These are phyloP conservation scores for Heterodera carotae DNA, from an alignment of 1,140 invertebrate genomes.

Conservation along the genomic window DNA sequence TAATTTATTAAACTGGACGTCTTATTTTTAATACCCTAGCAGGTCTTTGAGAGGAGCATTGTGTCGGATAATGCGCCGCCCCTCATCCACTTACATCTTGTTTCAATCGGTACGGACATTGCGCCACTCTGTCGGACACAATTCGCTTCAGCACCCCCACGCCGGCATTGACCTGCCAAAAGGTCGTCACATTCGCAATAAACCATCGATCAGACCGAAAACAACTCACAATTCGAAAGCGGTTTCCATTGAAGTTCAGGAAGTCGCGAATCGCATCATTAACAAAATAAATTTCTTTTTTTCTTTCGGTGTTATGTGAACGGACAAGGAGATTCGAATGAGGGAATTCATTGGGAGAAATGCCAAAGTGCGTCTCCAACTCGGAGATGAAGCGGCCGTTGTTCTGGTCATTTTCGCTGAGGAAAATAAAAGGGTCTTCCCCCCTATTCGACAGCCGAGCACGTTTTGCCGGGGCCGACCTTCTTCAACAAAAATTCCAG, in stretches of 20 bases:
- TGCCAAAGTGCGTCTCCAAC: slow-evolving; percentile 52
- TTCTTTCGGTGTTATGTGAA: slow-evolving; percentile 51
- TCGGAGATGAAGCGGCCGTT: slow-evolving; percentile 19
- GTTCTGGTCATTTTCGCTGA: slow-evolving; percentile 41
- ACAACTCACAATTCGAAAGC: slow-evolving; percentile 52
- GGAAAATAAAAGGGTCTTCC: slow-evolving; percentile 62
- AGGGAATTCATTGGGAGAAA: slow-evolving; percentile 43
- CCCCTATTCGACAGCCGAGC: slow-evolving; percentile 40
- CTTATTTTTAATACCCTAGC: too few relatives aligned
- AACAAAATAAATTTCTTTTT: slow-evolving; percentile 58
- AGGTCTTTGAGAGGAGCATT: too few relatives aligned
- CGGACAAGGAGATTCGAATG: slow-evolving; percentile 56
- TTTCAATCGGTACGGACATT: slow-evolving; percentile 45
- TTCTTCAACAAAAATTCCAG: slow-evolving; percentile 24
- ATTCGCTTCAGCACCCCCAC: slow-evolving; percentile 35
- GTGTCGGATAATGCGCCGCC: too few relatives aligned
- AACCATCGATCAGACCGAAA: slow-evolving; percentile 1
- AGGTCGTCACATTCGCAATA: background rate
- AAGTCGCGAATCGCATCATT: slow-evolving; percentile 60
- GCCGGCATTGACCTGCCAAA: slow-evolving; percentile 22
- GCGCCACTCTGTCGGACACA: slow-evolving; percentile 41
- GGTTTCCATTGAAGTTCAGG: slow-evolving; percentile 40
- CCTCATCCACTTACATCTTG: slow-evolving; percentile 43
- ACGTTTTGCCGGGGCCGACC: slow-evolving; percentile 48
- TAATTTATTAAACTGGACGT: too few relatives aligned